A percentile compares a stretch with the other conserved stretches of the same genome.
phyloP scores from a whole-genome alignment of 2,888 invertebrate genomes.

The Tetragonula carbonaria region DNA sequence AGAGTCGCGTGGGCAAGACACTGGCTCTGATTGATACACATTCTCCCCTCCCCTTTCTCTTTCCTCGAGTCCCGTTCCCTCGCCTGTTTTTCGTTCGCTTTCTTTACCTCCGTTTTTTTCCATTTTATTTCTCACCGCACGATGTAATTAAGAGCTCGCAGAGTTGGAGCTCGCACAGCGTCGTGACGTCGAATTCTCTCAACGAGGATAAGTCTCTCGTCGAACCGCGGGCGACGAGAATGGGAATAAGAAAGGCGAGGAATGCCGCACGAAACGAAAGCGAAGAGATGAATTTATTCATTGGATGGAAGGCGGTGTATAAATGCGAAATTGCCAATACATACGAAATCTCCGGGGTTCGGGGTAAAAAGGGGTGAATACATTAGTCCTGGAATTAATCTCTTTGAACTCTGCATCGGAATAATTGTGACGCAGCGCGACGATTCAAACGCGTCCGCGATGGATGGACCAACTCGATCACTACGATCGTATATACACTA shows the following conservation, averaged over 20 bases:
- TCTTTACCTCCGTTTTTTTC: no score
- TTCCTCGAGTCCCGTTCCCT: neutral
- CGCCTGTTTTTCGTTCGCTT: neutral
- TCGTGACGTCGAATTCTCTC: no score
- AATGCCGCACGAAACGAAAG: slow-evolving; percentile 27
- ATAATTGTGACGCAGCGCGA: slow-evolving; percentile 81
- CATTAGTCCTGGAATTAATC: slow-evolving; percentile 83
- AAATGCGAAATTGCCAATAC: slow-evolving; percentile 84
- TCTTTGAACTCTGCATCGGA: slow-evolving; percentile 81
- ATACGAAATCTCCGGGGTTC: slow-evolving; percentile 84
- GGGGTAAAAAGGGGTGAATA: slow-evolving; percentile 84
- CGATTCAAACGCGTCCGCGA: slow-evolving; percentile 65
- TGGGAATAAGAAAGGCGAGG: neutral
- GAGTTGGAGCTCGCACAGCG: neutral
- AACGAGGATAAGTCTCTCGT: neutral
- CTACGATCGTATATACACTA: no score
- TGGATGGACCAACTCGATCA: no score
- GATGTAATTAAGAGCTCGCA: slow-evolving; percentile 14
- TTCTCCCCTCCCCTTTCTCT: slow-evolving; percentile 27
- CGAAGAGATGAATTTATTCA: slow-evolving; percentile 83
- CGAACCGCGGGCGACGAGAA: neutral
- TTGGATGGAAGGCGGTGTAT: slow-evolving; percentile 79
- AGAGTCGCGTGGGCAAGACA: slow-evolving; percentile 76
- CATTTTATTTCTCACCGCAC: neutral
- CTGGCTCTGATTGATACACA: slow-evolving; percentile 78